Conservation (phyloP, 2,797 vertebrate species). For the Protonibea diacanthus region DNA sequence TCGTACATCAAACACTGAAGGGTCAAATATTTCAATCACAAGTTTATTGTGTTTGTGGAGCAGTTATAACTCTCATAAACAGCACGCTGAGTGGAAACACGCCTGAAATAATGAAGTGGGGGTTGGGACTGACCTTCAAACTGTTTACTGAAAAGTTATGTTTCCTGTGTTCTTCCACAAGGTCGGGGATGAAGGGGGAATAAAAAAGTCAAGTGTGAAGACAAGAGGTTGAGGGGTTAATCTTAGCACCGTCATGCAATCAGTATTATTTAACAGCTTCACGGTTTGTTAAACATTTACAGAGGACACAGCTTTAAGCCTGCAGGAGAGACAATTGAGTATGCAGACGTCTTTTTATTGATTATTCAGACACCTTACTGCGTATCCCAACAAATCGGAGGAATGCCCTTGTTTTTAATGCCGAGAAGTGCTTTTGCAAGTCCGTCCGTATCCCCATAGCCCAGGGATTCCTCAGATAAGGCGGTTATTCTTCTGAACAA, state of each 20-base stretch:
- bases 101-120: neutral
- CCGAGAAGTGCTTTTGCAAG: constrained; percentile 18
- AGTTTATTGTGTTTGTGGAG: constrained; percentile 12
- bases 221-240: constrained; percentile 28
- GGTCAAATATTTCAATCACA: neutral
- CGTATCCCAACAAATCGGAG: neutral
- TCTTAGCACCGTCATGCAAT: neutral
- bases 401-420: constrained; percentile 45
- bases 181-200: constrained; percentile 20
- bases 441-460: constrained; percentile 35
- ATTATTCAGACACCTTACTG: constrained; percentile 3
- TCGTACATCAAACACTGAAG: neutral
- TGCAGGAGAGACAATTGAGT: neutral
- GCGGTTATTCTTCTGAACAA: constrained; percentile 67
- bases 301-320: neutral
- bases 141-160: neutral
- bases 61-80: neutral
- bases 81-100: neutral
- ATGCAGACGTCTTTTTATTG: neutral
- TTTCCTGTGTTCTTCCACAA: constrained; percentile 12
- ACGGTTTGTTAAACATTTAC: constrained; percentile 24
- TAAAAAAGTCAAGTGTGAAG: constrained; percentile 16
- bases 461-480: constrained; percentile 65
- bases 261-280: constrained; percentile 38
- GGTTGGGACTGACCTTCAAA: neutral